Percentiles rank a stretch among this genome's conserved stretches.
Conservation (phyloP, 2,113 vertebrate genomes). For the Microcebus murinus region DNA sequence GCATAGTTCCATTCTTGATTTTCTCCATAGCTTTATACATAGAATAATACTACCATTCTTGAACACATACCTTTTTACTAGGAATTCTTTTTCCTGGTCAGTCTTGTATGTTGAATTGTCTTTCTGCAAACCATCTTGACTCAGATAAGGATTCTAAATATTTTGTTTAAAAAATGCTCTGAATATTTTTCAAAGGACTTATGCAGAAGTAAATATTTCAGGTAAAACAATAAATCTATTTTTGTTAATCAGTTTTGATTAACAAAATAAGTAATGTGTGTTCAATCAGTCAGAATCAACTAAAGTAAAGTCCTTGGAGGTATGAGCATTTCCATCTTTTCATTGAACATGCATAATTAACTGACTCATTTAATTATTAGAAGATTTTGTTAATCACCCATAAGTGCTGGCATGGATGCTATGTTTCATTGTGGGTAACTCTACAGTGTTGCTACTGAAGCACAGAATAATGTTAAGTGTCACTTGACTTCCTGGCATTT, state of each 20-base stretch:
- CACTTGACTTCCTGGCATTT: slow-evolving; percentile 19
- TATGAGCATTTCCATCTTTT: slow-evolving; percentile 1
- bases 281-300: background rate
- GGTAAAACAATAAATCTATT: background rate
- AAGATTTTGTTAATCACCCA: slow-evolving; percentile 26
- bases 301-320: background rate
- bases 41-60: background rate
- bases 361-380: slow-evolving; percentile 57
- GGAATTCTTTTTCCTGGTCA: background rate
- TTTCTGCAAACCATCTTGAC: background rate
- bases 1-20: background rate
- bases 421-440: background rate
- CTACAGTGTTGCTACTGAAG: background rate
- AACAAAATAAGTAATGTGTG: slow-evolving; percentile 28
- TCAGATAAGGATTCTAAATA: background rate
- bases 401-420: background rate
- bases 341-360: slow-evolving; percentile 44
- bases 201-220: background rate
- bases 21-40: background rate
- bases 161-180: background rate
- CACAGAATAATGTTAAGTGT: background rate
- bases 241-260: slow-evolving; percentile 20
- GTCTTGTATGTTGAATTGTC: background rate
- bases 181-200: background rate
- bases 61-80: background rate